A percentile compares a stretch with the other conserved stretches of the same genome.
These are phyloP conservation scores for Agrotis puta DNA, from an alignment of 2,888 invertebrate species.

Conservation along the genomic window DNA sequence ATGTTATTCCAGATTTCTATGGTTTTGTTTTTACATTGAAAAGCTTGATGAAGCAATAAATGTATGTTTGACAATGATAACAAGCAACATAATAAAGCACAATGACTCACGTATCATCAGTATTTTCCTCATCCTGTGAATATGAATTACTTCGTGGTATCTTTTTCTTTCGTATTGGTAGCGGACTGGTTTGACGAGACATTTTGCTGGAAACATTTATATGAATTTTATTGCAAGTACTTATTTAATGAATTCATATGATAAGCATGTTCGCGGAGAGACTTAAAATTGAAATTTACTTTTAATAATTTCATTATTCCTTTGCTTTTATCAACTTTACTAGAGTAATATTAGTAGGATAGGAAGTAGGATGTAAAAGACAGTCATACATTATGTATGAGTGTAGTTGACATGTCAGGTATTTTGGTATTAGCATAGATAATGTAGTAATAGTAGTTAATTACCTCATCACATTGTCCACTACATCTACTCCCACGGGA, in stretches of 20 bases:
- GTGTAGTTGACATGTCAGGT: not conserved
- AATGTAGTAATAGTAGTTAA: not conserved
- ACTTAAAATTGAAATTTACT: not conserved
- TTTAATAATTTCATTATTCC: not conserved
- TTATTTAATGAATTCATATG: not conserved
- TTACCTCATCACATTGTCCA: constrained; percentile 84
- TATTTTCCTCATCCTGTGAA: constrained; percentile 56
- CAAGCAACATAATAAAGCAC: constrained; percentile 11
- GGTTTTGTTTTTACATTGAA: not conserved
- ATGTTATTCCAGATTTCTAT: not conserved
- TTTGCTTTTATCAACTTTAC: no score
- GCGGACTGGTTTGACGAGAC: constrained; percentile 63
- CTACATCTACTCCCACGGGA: constrained; percentile 74
- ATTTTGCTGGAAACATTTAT: constrained; percentile 68
- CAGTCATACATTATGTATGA: not conserved
- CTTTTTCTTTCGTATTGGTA: constrained; percentile 58
- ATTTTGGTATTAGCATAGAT: not conserved
- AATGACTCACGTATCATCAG: constrained; percentile 67
- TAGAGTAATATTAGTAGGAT: no score
- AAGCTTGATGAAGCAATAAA: not conserved
- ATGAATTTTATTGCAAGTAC: not conserved
- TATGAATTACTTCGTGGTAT: constrained; percentile 63
- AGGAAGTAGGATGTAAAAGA: no score
- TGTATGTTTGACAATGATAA: constrained; percentile 26
- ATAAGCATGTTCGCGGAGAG: not conserved